phyloP scores from a whole-genome alignment of 2,113 vertebrate genomes.

The Asarcornis scutulata region DNA sequence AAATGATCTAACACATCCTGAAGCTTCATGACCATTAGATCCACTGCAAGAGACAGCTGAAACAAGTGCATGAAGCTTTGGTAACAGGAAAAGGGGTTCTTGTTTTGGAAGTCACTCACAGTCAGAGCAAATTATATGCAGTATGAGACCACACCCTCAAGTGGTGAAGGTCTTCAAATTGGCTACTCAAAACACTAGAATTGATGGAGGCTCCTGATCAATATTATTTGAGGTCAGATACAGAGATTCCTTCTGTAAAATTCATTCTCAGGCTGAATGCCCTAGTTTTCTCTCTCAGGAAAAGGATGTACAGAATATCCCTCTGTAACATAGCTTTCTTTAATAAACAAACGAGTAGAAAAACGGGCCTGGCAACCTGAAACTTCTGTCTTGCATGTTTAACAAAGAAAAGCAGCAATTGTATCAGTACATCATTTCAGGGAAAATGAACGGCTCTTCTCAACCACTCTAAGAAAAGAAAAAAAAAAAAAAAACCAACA shows the following conservation, averaged over 20 bases:
- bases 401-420: neutral
- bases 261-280: neutral
- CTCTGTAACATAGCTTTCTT: neutral
- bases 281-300: neutral
- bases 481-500: neutral
- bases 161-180: neutral
- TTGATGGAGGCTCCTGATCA: neutral
- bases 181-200: neutral
- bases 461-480: neutral
- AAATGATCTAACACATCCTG: neutral
- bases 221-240: neutral
- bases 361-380: neutral
- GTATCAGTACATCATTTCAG: neutral
- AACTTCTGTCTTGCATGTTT: neutral
- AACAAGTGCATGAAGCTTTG: neutral
- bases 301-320: neutral
- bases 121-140: neutral
- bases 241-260: neutral
- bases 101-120: neutral
- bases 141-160: neutral
- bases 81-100: neutral
- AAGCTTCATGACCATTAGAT: neutral
- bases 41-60: neutral
- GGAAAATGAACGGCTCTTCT: neutral
- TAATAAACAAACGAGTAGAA: too few species aligned